Conservation (phyloP, 2,888 invertebrate species). For the Coleophora deauratella region DNA sequence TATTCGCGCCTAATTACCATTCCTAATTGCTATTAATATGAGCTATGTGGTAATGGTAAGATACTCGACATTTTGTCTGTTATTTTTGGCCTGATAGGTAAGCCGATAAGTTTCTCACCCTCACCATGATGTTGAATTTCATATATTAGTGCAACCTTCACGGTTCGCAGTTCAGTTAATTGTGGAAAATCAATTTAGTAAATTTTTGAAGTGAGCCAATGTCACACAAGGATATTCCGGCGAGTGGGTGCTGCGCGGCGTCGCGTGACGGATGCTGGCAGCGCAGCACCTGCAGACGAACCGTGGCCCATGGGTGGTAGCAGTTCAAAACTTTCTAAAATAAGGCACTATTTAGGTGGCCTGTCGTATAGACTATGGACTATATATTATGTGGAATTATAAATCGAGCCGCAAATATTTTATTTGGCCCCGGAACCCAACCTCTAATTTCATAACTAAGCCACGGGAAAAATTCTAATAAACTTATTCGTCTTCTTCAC, state of each 20-base stretch:
- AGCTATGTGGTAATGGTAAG: neutral
- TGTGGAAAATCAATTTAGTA: conserved; percentile 38
- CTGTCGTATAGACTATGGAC: too few relatives aligned
- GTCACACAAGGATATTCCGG: conserved; percentile 45
- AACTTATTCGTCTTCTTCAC: too few relatives aligned
- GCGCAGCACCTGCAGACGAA: conserved; percentile 6
- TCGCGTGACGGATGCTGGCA: conserved; percentile 24
- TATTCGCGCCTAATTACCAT: conserved; percentile 32
- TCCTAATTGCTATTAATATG: conserved; percentile 15
- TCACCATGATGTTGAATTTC: conserved; percentile 3
- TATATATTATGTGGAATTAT: too few relatives aligned
- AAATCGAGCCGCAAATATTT: too few relatives aligned
- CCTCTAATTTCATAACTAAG: too few relatives aligned
- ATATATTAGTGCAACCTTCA: conserved; percentile 21
- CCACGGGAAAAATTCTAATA: too few relatives aligned
- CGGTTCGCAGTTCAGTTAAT: conserved; percentile 34
- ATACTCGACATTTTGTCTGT: too few relatives aligned
- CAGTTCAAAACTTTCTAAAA: too few relatives aligned
- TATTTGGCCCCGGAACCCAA: too few relatives aligned
- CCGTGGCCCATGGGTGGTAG: too few relatives aligned
- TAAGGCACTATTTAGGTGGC: too few relatives aligned
- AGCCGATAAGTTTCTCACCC: neutral
- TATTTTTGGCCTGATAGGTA: too few relatives aligned
- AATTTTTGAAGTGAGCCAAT: conserved; percentile 38
- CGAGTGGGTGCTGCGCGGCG: conserved; percentile 15